Evolutionary conservation across 1,140 invertebrate species (phyloP).

Genomic region (Aphidius ervi): DNA sequence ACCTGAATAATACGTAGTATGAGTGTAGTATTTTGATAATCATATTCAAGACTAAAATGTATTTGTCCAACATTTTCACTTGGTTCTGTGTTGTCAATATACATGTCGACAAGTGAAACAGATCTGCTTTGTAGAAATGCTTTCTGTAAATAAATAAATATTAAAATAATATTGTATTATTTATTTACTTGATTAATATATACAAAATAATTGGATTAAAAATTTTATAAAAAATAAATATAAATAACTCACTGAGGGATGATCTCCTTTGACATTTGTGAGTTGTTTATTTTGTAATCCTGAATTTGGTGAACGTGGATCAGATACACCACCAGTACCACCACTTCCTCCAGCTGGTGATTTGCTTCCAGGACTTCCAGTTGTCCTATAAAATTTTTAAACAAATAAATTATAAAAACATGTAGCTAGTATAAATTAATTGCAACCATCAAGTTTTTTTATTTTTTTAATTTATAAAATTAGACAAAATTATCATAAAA

Average conservation of each 20-base stretch:
- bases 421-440: no score
- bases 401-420: no score
- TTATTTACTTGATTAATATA: no score
- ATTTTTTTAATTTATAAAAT: no score
- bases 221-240: neutral
- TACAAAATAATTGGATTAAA: neutral
- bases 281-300: constrained; percentile 66
- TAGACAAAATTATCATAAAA: no score
- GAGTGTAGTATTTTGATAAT: constrained; percentile 91
- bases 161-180: neutral
- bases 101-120: constrained; percentile 91
- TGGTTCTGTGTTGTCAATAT: constrained; percentile 87
- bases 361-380: constrained; percentile 67
- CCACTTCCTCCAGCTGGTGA: constrained; percentile 63
- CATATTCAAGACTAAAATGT: constrained; percentile 92
- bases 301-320: constrained; percentile 64
- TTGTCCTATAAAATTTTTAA: constrained; percentile 57
- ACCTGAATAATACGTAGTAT: constrained; percentile 89
- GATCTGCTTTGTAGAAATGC: constrained; percentile 83
- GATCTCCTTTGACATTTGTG: constrained; percentile 73
- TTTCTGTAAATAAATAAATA: constrained; percentile 41
- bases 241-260: constrained; percentile 63
- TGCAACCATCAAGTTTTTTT: no score
- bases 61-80: constrained; percentile 91
- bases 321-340: constrained; percentile 51